Conservation (phyloP, 2,888 invertebrate species). For the Apotomis betuletana region DNA sequence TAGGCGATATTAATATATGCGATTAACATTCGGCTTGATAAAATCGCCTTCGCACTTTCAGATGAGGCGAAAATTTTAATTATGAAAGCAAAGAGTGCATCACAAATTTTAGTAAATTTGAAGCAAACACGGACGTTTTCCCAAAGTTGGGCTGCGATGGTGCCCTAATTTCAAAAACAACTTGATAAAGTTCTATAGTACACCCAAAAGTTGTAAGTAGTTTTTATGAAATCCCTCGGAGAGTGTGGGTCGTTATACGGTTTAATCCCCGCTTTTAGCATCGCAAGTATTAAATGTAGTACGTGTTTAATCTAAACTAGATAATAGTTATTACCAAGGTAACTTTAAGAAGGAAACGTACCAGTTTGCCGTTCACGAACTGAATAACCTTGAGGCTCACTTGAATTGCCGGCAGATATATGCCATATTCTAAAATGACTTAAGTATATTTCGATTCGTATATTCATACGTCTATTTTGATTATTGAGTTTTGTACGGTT, state of each 20-base stretch:
- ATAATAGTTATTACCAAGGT: slow-evolving; percentile 41
- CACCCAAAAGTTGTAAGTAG: neutral
- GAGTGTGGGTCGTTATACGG: neutral
- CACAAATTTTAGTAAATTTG: neutral
- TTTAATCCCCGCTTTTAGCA: slow-evolving; percentile 5
- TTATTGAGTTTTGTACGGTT: neutral
- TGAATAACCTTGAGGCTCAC: slow-evolving; percentile 35
- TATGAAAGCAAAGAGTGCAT: neutral
- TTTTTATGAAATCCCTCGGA: neutral
- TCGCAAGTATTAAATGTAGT: slow-evolving; percentile 23
- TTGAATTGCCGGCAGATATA: slow-evolving; percentile 33
- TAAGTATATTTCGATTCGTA: neutral
- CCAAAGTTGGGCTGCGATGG: neutral
- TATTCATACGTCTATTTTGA: neutral
- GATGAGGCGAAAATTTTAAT: too few relatives aligned
- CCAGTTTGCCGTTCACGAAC: slow-evolving; percentile 39
- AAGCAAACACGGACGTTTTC: neutral
- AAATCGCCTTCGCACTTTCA: too few relatives aligned
- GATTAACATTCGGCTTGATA: too few relatives aligned
- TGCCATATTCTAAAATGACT: neutral
- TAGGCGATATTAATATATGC: too few relatives aligned
- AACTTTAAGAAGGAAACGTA: slow-evolving; percentile 41
- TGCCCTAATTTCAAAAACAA: neutral
- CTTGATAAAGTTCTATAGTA: neutral
- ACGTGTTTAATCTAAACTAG: slow-evolving; percentile 38